A percentile compares a stretch with the other conserved stretches of the same genome.
phyloP scores from a whole-genome alignment of 2,113 vertebrate genomes.

The Micromys minutus region DNA sequence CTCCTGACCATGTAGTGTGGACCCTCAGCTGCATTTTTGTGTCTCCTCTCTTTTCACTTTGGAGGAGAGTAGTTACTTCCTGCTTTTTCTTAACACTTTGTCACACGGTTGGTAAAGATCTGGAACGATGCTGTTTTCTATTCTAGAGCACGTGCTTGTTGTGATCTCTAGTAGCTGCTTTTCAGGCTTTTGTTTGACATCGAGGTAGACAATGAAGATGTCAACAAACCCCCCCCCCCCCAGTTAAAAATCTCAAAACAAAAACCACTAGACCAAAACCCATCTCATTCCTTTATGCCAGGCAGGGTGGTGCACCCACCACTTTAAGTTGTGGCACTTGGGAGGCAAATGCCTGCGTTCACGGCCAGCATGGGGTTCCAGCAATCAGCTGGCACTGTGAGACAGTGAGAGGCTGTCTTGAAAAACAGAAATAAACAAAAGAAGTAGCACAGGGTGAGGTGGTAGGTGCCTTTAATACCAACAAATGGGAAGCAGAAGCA shows the following conservation, averaged over 20 bases:
- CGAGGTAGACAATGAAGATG: not conserved
- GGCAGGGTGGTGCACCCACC: not conserved
- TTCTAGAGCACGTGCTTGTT: not conserved
- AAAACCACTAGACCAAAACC: not conserved
- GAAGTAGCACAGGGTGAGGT: not conserved
- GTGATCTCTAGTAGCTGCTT: not conserved
- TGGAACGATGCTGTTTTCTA: not conserved
- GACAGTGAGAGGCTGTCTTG: not conserved
- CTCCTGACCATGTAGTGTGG: not conserved
- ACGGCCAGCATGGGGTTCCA: no score
- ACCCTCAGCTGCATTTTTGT: not conserved
- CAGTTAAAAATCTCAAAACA: not conserved
- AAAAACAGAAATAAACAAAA: not conserved
- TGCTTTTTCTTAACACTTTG: conserved; percentile 16
- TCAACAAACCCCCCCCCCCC: no score
- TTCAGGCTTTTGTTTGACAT: not conserved
- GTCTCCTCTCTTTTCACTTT: not conserved
- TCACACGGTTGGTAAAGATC: not conserved
- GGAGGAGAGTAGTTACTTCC: not conserved
- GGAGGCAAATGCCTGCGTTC: not conserved
- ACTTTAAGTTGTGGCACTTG: not conserved
- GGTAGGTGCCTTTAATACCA: not conserved
- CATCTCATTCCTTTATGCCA: not conserved
- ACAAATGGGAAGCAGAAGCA: not conserved
- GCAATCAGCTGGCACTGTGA: not conserved